Base-by-base conservation (phyloP, 2,113 vertebrate species). In the Embiotoca jacksoni region DNA sequence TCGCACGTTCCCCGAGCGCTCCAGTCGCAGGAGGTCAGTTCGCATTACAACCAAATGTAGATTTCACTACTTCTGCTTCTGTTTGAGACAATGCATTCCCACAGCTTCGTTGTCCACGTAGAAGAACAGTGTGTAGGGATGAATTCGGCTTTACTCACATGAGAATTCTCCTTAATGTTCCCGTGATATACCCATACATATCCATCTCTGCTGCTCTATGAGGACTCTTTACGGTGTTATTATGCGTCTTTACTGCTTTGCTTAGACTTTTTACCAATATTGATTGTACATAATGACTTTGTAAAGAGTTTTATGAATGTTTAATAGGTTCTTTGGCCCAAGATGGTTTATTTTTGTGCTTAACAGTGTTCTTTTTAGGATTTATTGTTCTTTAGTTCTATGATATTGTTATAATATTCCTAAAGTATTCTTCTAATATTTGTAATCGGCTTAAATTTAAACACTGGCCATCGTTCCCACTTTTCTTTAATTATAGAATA, bases 1-100 rank as follows among this genome's bases (percentile, higher is more conserved):
- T 15, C 66, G 23, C 23, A n/a, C 59, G 68, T 66, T 56, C 30
- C 16, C 62, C 50, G 44, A 23, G 23, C 23, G 23, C 23, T 23
- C 60, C 76, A 71, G 33, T 54, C 10, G 41, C 23, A 23, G 23
- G 69, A 87, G 89, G 89, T 92, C 65, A 62, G 84, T 87, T 56
- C 60, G 79, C 39, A 13, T 72, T 66, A 7, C 23, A 0, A 0
- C 13, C 1, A 11, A 8, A 11, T 85, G 36, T 54, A 78, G 1
- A 50, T n/a, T 33, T 35, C n/a, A 73, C 47, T 37, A 3, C 47
- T 15, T 52, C 3, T 62, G 1, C 37, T 50, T 30, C 6, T 39
- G 1, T 56, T n/a, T 69, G 0, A 2, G 32, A 31, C 3, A 0
- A 2, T 0, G 0, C 0, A n/a, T 15, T 7, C 14, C 1, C 16